Base-by-base conservation (phyloP, 2,888 invertebrate genomes). In the Eupithecia exiguata region DNA sequence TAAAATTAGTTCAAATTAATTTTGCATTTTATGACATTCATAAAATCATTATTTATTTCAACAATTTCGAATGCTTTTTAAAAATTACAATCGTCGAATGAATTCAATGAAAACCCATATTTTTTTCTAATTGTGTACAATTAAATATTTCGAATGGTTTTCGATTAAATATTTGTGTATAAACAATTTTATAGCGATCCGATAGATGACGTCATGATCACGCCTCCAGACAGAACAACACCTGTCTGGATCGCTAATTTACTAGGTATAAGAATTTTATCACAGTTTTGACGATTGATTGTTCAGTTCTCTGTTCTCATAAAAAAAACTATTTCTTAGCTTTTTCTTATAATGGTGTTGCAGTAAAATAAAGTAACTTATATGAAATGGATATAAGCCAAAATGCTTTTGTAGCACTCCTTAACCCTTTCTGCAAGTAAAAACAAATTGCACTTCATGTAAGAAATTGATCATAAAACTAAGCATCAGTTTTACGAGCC, bases 401-500 rank as follows among this genome's bases (percentile, higher is more conserved):
- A 36, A 36, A 18, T 63, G n/a, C n/a, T 63, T n/a, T 63, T 58
- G 1, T 21, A 25, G 53, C 21, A 25, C 14, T 58, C 5, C 25
- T 25, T n/a, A 25, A 25, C 25, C 5, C 21, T 58, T 58, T 58
- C 58, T 58, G 14, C 21, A 66, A 25, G 18, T 66, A 66, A 25
- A 58, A 43, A 38, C 66, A 38, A 62, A 46, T 71, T 71, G 62
- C 65, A 69, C 21, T 68, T 71, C 72, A 69, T 36, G 68, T 66
- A 62, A 66, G 67, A 72, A 73, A 71, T 71, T 72, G 70, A 40
- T 68, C 14, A 30, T 75, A 69, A 74, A 74, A 74, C 69, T 70
- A 69, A 16, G 40, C 18, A 72, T 36, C 43, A 63, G 69, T 67
- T 72, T 75, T 75, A 75, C 67, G 70, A 68, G 67, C 67, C 36